Evolutionary conservation across 2,113 vertebrate species (phyloP).

Genomic region (Clupea harengus): DNA sequence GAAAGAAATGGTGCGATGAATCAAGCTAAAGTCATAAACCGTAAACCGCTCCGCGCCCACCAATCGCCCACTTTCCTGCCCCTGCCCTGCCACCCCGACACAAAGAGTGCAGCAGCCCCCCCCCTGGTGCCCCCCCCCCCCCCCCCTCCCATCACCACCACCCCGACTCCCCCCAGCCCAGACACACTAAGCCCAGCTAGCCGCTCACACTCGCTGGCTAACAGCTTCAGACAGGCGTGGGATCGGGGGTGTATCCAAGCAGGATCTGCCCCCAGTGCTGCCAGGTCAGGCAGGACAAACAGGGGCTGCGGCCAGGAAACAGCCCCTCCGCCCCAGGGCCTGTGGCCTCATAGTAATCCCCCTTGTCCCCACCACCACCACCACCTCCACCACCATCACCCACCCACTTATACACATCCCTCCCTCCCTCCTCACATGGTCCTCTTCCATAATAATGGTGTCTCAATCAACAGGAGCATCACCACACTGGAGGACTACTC

Average conservation of each 20-base stretch:
- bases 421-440: conserved; percentile 65
- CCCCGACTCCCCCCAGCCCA: conserved; percentile 59
- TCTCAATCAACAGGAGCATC: not conserved
- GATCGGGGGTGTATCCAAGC: conserved; percentile 83
- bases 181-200: conserved; percentile 79
- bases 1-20: conserved; percentile 50
- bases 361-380: conserved; percentile 71
- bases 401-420: conserved; percentile 88
- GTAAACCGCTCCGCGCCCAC: conserved; percentile 31
- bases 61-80: not conserved
- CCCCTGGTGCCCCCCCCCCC: conserved; percentile 39
- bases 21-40: conserved; percentile 53
- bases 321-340: conserved; percentile 78
- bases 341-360: conserved; percentile 74
- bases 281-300: conserved; percentile 97
- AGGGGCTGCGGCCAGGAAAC: conserved; percentile 88
- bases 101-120: conserved; percentile 56
- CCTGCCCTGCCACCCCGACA: conserved; percentile 48
- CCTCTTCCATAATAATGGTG: not conserved
- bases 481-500: not conserved
- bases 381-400: conserved; percentile 69
- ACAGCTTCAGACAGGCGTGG: conserved; percentile 98
- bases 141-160: conserved; percentile 45
- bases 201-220: conserved; percentile 84
- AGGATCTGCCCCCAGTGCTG: conserved; percentile 88